Evolutionary conservation across 2,888 invertebrate species (phyloP).

Genomic region (Petrophora chlorosata): DNA sequence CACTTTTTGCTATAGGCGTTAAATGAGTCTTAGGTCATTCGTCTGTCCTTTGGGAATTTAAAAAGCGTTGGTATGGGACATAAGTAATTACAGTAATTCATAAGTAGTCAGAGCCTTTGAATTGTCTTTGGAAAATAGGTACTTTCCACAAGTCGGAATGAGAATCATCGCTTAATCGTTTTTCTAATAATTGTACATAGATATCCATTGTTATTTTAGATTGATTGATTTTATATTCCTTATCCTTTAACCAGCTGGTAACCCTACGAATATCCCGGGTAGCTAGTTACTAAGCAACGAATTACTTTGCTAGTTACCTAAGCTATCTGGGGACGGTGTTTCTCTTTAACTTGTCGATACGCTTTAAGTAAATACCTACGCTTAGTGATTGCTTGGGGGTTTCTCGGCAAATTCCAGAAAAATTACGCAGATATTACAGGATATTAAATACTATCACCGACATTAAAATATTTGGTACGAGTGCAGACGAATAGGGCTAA

Average conservation of each 20-base stretch:
- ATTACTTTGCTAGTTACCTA: conserved; percentile 28
- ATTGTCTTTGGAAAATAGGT: too few relatives aligned
- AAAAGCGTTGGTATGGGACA: too few relatives aligned
- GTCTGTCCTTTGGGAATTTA: conserved; percentile 2
- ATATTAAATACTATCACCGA: not conserved
- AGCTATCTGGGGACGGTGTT: conserved; percentile 26
- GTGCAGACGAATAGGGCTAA: too few relatives aligned
- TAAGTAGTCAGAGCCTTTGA: too few relatives aligned
- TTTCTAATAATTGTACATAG: too few relatives aligned
- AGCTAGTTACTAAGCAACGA: conserved; percentile 25
- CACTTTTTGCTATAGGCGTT: conserved; percentile 12
- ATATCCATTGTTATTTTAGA: too few relatives aligned
- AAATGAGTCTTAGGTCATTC: not conserved
- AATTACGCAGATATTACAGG: too few relatives aligned
- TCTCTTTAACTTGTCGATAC: conserved; percentile 25
- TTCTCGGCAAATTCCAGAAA: conserved; percentile 7
- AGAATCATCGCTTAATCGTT: too few relatives aligned
- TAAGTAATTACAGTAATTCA: too few relatives aligned
- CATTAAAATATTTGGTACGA: not conserved
- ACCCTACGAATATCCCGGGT: conserved; percentile 12
- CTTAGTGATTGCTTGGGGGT: conserved; percentile 20
- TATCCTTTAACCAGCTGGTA: too few relatives aligned
- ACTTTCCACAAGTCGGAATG: too few relatives aligned
- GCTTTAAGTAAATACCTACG: conserved; percentile 24
- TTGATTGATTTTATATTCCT: too few relatives aligned